Evolutionary conservation across 2,888 invertebrate genomes (phyloP), one percentile per base, ranked within the genome.

Genomic region (Ormyrus pomaceus): DNA sequence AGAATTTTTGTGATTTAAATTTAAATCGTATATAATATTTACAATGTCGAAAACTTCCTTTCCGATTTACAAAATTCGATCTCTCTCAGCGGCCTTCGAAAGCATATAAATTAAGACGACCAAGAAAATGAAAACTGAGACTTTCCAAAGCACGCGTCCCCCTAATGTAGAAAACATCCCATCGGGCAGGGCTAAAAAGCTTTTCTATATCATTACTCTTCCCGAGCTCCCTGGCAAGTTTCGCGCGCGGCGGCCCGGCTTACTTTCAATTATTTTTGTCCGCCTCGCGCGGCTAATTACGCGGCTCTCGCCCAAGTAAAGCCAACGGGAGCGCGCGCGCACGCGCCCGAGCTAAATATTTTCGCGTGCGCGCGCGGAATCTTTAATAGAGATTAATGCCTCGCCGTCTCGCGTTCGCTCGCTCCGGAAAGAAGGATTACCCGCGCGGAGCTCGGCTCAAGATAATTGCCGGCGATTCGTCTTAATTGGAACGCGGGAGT

Each of bases 331-430:
- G 11, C 0, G 58, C 10, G 34, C 9, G 9, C 51, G 7, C 56
- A 10, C 8, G 6, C 9, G 55, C 7, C 45, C 7, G 11, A 34
- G 77, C 53, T 50, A 59, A 74, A 74, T 58, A 79, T 74, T 70
- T 73, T 79, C 69, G 61, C 74, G 62, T 66, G 59, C 19, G 46
- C 19, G 46, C 46, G 69, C 66, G 65, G 74, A 82, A 72, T 82
- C 83, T 84, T 82, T 86, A 86, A 86, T 85, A 85, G 85, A 86
- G 86, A 86, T 86, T 84, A 86, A 86, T 85, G 85, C 78, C 19
- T 66, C 19, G 19, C 4, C 34, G 69, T 68, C 58, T 66, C 51
- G 11, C 51, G 34, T 13, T 50, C 5, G 59, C 59, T 9, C 73
- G 48, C 78, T 34, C 83, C 82, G 72, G 73, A 76, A 61, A 80